Evolutionary conservation across 2,797 vertebrate genomes (phyloP), one percentile per base, ranked within the genome.

Genomic region (Hoplostethus mediterraneus): DNA sequence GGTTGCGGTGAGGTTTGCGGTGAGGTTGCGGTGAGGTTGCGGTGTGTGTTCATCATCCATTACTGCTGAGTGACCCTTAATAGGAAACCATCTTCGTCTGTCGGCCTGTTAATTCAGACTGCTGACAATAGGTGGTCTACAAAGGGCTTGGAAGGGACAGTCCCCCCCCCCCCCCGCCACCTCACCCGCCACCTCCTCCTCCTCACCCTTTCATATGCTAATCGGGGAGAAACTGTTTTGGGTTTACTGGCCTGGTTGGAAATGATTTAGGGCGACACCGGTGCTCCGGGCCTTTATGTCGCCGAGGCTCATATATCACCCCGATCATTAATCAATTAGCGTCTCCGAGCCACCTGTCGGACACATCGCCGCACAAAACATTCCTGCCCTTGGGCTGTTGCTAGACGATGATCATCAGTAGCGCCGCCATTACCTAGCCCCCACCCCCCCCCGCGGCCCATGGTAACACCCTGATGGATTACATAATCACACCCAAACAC

Each of bases 261-360:
- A 93, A 94, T 94, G 93, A 95, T 94, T 94, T 94, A 95, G 91
- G 90, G 87, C 44, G 90, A 91, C 91, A 92, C 84, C 69, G 69
- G 69, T 73, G 89, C 88, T 88, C 89, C 57, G 82, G 70, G 88
- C 77, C 88, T 93, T 93, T 92, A 90, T 92, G 89, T 89, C 73
- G 73, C 59, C 44, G 83, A 87, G 83, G 82, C 82, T 94, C 94
- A 85, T 94, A 94, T 85, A 94, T 94, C 94, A 94, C 89, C 73
- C 75, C 84, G 84, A 92, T 93, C 93, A 93, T 94, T 95, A 93
- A 95, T 95, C 94, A 94, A 95, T 95, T 95, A 95, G 91, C 87
- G 76, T 87, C 91, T 91, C 88, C 86, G 53, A 88, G 93, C 93
- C 94, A 95, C 93, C 93, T 94, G 94, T 94, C 91, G 83, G 82